Evolutionary conservation across 2,113 vertebrate genomes (phyloP).

Genomic region (Xiphorhynchus elegans): DNA sequence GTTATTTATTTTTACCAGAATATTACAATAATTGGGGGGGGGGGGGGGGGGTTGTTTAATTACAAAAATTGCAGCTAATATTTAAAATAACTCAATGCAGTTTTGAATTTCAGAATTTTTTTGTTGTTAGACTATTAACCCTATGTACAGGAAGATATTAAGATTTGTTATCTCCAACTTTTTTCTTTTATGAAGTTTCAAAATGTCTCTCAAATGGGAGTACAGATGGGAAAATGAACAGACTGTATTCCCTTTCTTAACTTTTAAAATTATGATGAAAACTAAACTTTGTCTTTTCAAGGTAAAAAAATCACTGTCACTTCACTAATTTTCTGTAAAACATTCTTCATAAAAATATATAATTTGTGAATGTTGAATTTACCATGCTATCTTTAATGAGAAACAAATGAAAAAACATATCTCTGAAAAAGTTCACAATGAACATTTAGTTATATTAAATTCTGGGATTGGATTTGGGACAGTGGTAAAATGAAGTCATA

Average conservation of each 20-base stretch:
- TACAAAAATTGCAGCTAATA: neutral
- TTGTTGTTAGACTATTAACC: neutral
- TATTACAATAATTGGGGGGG: neutral
- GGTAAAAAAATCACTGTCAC: neutral
- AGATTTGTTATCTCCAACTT: neutral
- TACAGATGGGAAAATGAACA: neutral
- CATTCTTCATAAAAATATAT: neutral
- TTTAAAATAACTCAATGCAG: neutral
- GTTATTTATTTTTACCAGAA: neutral
- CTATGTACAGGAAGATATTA: neutral
- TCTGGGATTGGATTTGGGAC: neutral
- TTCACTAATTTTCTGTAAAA: neutral
- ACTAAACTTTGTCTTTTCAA: neutral
- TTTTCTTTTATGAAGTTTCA: neutral
- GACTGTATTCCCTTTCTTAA: neutral
- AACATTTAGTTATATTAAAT: conserved; percentile 14
- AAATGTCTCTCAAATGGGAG: neutral
- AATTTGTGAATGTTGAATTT: neutral
- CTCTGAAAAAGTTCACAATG: neutral
- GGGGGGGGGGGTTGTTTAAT: neutral
- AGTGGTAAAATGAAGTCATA: conserved; percentile 31
- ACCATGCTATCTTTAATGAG: neutral
- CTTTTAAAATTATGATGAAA: neutral
- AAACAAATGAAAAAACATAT: conserved; percentile 18
- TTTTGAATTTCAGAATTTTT: neutral